Evolutionary conservation across 2,113 vertebrate species (phyloP).

Genomic region (Xenopus tropicalis): DNA sequence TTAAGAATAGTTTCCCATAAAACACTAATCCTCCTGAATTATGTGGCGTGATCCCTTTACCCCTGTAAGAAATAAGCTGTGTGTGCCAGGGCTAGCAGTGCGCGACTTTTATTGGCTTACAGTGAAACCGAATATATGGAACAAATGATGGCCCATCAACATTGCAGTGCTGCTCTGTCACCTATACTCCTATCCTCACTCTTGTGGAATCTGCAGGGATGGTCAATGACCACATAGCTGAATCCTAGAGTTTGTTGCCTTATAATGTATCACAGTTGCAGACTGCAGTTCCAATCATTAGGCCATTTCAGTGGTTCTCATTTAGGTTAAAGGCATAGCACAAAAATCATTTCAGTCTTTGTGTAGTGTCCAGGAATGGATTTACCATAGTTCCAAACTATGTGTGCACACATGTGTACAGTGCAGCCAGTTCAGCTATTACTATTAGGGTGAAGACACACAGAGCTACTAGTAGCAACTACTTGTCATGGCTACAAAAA

Average conservation of each 20-base stretch:
- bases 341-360: no score
- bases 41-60: neutral
- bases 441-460: no score
- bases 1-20: slow-evolving; percentile 18
- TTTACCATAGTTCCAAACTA: no score
- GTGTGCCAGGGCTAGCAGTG: neutral
- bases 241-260: neutral
- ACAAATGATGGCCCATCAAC: neutral
- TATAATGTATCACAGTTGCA: neutral
- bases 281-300: neutral
- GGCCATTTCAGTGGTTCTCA: no score
- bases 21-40: slow-evolving; percentile 5
- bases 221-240: neutral
- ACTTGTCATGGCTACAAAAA: no score
- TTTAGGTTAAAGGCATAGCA: no score
- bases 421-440: no score
- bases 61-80: neutral
- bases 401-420: no score
- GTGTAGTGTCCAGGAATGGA: no score
- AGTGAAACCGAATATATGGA: slow-evolving; percentile 16
- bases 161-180: neutral
- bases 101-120: neutral
- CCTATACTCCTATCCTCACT: neutral
- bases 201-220: neutral
- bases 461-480: no score